Conservation (phyloP, 2,113 vertebrate genomes). For the Zootoca vivipara region DNA sequence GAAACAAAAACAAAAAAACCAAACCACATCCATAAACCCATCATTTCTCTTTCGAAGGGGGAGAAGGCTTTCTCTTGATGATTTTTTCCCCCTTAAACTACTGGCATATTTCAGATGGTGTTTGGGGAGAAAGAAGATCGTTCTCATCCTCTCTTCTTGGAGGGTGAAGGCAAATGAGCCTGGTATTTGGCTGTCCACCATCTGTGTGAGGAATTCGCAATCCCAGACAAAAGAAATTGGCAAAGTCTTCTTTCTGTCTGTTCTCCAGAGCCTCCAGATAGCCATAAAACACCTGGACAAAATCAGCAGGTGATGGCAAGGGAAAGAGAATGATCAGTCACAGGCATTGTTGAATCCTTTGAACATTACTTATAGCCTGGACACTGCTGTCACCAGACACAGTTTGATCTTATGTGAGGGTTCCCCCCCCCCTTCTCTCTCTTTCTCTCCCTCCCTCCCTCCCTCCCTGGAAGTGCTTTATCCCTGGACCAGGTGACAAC, state of each 20-base stretch:
- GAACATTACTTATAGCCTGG: conserved; percentile 89
- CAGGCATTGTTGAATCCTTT: conserved; percentile 83
- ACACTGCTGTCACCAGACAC: conserved; percentile 89
- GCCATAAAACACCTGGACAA: conserved; percentile 90
- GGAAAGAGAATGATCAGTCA: conserved; percentile 84
- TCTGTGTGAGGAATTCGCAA: conserved; percentile 86
- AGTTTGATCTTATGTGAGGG: conserved; percentile 90
- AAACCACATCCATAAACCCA: background rate
- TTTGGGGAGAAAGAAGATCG: conserved; percentile 57
- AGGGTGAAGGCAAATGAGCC: conserved; percentile 71
- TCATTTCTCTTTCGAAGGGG: background rate
- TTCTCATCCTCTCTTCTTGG: conserved; percentile 54
- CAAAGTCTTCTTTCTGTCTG: conserved; percentile 83
- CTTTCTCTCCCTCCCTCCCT: background rate
- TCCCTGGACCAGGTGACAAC: conserved; percentile 80
- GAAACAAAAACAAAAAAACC: background rate
- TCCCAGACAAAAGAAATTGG: conserved; percentile 88
- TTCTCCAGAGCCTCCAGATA: conserved; percentile 85
- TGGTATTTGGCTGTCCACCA: conserved; percentile 84
- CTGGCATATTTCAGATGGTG: conserved; percentile 55
- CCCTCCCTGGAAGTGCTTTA: conserved; percentile 74
- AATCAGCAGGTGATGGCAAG: conserved; percentile 90
- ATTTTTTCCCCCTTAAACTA: conserved; percentile 30
- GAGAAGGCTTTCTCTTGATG: conserved; percentile 31
- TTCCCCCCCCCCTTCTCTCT: conserved; percentile 54